These are phyloP conservation scores for Leptosomus discolor DNA, from an alignment of 2,113 vertebrate species.

Conservation along the genomic window DNA sequence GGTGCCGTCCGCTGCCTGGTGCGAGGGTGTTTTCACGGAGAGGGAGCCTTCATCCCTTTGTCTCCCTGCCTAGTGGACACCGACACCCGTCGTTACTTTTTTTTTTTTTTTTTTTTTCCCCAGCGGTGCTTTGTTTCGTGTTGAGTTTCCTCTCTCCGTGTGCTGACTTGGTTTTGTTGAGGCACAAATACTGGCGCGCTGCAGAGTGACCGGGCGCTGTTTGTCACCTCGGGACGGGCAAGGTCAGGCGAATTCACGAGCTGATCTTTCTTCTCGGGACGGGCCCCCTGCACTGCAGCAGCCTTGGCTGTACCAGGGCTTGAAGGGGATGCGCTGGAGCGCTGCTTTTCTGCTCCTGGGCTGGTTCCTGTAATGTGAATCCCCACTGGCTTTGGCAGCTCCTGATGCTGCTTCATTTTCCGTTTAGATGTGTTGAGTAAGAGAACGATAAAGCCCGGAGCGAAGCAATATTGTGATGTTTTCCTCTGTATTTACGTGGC, in stretches of 20 bases:
- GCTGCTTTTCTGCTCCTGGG: rapidly evolving
- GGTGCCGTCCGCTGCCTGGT: constrained; percentile 70
- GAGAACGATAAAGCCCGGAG: background rate
- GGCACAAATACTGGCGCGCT: rapidly evolving
- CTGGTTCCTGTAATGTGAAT: background rate
- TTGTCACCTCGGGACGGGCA: too few relatives aligned
- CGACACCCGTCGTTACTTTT: rapidly evolving
- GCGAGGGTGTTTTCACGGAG: too few relatives aligned
- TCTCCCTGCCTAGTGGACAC: rapidly evolving
- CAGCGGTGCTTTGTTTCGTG: rapidly evolving
- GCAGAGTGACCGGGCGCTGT: rapidly evolving
- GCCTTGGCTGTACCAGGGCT: rapidly evolving
- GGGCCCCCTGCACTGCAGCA: too few relatives aligned
- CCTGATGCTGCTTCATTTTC: background rate
- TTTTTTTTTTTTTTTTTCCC: rapidly evolving
- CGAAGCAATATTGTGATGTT: rapidly evolving
- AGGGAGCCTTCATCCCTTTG: background rate
- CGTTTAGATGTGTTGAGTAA: background rate
- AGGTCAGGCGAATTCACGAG: too few relatives aligned
- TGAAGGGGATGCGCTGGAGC: background rate
- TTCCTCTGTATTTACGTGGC: background rate
- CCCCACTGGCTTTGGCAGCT: rapidly evolving
- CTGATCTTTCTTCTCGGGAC: too few relatives aligned
- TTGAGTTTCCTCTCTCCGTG: background rate
- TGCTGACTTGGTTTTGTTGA: rapidly evolving